Conservation (phyloP, 2,113 vertebrate genomes). For the Orientallactaga bullata region DNA sequence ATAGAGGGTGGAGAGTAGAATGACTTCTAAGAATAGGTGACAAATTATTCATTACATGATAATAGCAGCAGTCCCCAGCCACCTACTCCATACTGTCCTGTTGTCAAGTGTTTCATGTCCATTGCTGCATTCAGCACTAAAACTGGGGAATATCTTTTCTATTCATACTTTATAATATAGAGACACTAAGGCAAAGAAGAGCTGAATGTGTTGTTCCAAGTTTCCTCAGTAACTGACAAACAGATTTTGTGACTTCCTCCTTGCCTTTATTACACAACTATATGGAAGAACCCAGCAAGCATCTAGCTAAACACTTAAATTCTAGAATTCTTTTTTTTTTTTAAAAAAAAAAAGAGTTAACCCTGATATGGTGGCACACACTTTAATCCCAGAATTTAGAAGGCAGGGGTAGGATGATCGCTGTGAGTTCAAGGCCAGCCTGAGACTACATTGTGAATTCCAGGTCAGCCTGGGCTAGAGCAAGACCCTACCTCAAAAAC, state of each 20-base stretch:
- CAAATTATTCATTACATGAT: not conserved
- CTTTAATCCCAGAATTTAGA: no score
- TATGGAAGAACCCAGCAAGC: not conserved
- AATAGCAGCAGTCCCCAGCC: not conserved
- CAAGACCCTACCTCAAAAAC: no score
- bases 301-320: not conserved
- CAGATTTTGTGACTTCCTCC: not conserved
- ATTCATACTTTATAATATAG: not conserved
- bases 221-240: not conserved
- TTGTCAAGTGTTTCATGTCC: not conserved
- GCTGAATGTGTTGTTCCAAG: not conserved
- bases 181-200: slow-evolving; percentile 26
- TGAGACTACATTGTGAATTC: no score
- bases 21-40: not conserved
- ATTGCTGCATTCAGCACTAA: not conserved
- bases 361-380: no score
- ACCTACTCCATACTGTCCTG: not conserved
- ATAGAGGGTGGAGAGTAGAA: no score
- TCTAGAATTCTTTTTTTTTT: not conserved
- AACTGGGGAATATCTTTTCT: not conserved
- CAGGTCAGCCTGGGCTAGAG: no score
- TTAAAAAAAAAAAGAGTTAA: not conserved
- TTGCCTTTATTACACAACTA: not conserved
- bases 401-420: no score
- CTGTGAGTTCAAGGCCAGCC: no score